Base-by-base conservation (phyloP, 2,113 vertebrate genomes). In the Aphelocoma coerulescens region DNA sequence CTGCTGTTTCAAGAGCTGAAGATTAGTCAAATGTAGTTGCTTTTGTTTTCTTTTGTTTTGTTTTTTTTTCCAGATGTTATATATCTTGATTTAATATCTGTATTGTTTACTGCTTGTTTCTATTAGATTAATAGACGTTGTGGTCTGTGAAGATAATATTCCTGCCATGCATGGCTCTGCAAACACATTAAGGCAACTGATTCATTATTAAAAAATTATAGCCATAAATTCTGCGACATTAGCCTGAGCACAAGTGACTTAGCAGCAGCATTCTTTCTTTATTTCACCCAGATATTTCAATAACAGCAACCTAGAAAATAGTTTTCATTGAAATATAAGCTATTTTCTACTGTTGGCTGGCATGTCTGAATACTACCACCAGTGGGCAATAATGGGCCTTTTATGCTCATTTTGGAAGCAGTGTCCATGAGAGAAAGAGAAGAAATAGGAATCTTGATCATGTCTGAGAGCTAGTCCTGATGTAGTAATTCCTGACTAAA, bases 311-410 rank as follows among this genome's bases (percentile, higher is more conserved):
- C 26, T 32, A 78, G 39, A 67, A 87, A 78, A 82, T 22, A 57
- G 23, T 23, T 59, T 7, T 59, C 37, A 59, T 26, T 59, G 23
- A 59, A 37, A 59, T 59, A 59, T 37, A 59, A 59, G n/a, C n/a
- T 59, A 10, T 80, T 85, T 77, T 75, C 19, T 39, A 5, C 35
- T 27, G 10, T 59, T 75, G 33, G 33, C 6, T 48, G 39, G 19
- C 51, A 78, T 93, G 35, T 66, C 88, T 67, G 51, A 76, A 22
- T 73, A 73, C 28, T 24, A 66, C 93, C 91, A 93, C 83, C 78
- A 91, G 95, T 85, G 92, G 97, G 95, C 95, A 94, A 52, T 67
- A 82, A 91, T 16, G 55, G 81, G 35, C 81, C 71, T 96, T 78
- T 90, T 92, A 91, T 83, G 39, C 57, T 71, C 55, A 17, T 68